Evolutionary conservation across 2,888 invertebrate genomes (phyloP).

Genomic region (Argynnis bischoffii): DNA sequence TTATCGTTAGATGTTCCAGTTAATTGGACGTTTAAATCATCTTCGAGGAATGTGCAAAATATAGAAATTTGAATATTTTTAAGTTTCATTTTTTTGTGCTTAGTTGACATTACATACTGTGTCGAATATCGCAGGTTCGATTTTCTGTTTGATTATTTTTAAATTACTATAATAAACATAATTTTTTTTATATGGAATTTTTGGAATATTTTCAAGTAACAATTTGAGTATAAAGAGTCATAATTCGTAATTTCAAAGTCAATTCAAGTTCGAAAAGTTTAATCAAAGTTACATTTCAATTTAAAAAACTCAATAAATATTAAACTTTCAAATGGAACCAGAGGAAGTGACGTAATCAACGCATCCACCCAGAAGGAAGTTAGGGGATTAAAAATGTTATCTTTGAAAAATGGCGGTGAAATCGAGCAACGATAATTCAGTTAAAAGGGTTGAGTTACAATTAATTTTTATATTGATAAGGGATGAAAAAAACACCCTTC

Average conservation of each 20-base stretch:
- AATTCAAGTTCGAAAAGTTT: neutral
- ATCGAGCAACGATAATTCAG: slow-evolving; percentile 49
- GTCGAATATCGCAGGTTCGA: too few relatives aligned
- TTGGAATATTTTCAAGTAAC: too few relatives aligned
- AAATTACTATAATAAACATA: too few relatives aligned
- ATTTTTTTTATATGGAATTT: too few relatives aligned
- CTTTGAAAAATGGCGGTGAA: slow-evolving; percentile 63
- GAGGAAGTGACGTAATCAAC: slow-evolving; percentile 57
- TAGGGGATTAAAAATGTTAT: slow-evolving; percentile 69
- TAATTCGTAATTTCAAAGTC: neutral
- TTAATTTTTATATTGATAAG: slow-evolving; percentile 37
- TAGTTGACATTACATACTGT: too few relatives aligned
- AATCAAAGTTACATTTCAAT: slow-evolving; percentile 1
- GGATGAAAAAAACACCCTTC: slow-evolving; percentile 8
- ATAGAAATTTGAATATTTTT: neutral
- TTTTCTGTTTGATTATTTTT: too few relatives aligned
- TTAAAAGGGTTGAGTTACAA: slow-evolving; percentile 47
- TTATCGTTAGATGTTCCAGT: slow-evolving; percentile 28
- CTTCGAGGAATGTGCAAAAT: slow-evolving; percentile 12
- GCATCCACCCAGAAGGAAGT: slow-evolving; percentile 54
- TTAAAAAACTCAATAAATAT: slow-evolving; percentile 39
- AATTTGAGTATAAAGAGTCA: too few relatives aligned
- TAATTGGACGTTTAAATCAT: slow-evolving; percentile 25
- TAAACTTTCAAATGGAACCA: slow-evolving; percentile 51
- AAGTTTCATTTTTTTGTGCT: neutral